Conservation (phyloP, 2,888 invertebrate species). For the Noctua janthina region DNA sequence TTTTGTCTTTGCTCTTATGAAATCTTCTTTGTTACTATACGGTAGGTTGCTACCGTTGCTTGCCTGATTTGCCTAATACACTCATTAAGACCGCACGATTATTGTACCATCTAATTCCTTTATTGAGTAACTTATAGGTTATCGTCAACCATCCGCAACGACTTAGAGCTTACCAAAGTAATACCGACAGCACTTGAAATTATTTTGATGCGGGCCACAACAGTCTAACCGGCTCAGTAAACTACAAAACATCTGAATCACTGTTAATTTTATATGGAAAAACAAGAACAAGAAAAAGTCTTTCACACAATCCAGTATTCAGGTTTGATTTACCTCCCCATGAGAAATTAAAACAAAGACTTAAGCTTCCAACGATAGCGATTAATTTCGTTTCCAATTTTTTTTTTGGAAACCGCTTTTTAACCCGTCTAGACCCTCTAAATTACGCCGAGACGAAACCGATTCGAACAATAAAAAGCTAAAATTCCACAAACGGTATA, state of each 20-base stretch:
- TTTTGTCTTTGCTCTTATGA: constrained; percentile 17
- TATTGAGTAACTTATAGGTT: constrained; percentile 16
- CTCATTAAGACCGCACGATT: constrained; percentile 23
- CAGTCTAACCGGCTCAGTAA: background rate
- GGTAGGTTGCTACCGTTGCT: background rate
- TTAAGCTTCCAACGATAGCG: constrained; percentile 66
- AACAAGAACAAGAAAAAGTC: constrained; percentile 17
- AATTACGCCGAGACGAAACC: constrained; percentile 84
- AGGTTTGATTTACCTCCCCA: constrained; percentile 39
- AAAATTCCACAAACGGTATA: constrained; percentile 89
- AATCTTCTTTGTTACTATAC: background rate
- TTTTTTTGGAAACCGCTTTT: constrained; percentile 72
- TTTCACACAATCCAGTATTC: constrained; percentile 26
- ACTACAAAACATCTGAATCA: background rate
- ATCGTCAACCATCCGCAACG: background rate
- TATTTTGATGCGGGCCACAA: background rate
- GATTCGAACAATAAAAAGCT: constrained; percentile 87
- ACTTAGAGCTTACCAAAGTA: background rate
- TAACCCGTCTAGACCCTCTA: constrained; percentile 85
- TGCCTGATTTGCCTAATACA: constrained; percentile 8
- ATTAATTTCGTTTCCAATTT: constrained; percentile 69
- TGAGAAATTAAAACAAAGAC: constrained; percentile 58
- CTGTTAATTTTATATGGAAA: background rate
- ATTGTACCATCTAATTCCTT: constrained; percentile 4
- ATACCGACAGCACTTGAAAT: background rate